These are phyloP conservation scores for Clarias fuscus DNA, from an alignment of 2,797 vertebrate genomes.

Conservation along the genomic window DNA sequence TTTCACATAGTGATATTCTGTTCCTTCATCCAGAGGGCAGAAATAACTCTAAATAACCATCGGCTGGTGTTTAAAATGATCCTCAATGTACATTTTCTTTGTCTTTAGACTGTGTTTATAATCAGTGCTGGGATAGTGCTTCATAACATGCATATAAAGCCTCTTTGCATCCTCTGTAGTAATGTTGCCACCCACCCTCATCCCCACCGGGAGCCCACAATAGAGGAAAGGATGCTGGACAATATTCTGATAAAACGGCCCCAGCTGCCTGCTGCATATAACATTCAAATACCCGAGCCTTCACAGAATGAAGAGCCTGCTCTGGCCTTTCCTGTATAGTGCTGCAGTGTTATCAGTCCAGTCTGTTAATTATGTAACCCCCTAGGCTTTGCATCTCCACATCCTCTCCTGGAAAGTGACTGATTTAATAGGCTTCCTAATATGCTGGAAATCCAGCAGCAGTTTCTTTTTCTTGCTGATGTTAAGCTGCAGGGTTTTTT, in stretches of 20 bases:
- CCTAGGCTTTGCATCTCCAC: conserved; percentile 14
- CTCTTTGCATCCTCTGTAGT: background rate
- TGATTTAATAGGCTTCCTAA: conserved; percentile 18
- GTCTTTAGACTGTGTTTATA: background rate
- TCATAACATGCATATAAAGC: background rate
- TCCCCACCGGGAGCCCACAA: background rate
- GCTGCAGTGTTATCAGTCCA: conserved; percentile 7
- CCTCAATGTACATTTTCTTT: background rate
- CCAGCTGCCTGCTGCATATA: conserved; percentile 2
- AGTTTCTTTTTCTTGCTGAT: conserved; percentile 25
- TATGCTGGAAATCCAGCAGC: conserved; percentile 13
- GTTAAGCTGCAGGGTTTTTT: conserved; percentile 26
- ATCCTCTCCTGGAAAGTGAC: conserved; percentile 23
- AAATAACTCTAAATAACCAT: background rate
- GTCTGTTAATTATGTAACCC: conserved; percentile 18
- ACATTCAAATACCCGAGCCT: conserved; percentile 8
- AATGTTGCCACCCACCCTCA: too few species aligned
- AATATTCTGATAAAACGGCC: conserved; percentile 25
- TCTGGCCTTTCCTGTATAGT: conserved; percentile 8
- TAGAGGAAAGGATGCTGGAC: conserved; percentile 22
- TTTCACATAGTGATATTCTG: background rate
- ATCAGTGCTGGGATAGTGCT: background rate
- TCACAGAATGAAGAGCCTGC: conserved; percentile 9
- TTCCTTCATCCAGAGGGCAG: background rate
- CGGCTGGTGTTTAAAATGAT: background rate